These are phyloP conservation scores for Serilophus lunatus DNA, from an alignment of 2,113 vertebrate species.

Conservation along the genomic window DNA sequence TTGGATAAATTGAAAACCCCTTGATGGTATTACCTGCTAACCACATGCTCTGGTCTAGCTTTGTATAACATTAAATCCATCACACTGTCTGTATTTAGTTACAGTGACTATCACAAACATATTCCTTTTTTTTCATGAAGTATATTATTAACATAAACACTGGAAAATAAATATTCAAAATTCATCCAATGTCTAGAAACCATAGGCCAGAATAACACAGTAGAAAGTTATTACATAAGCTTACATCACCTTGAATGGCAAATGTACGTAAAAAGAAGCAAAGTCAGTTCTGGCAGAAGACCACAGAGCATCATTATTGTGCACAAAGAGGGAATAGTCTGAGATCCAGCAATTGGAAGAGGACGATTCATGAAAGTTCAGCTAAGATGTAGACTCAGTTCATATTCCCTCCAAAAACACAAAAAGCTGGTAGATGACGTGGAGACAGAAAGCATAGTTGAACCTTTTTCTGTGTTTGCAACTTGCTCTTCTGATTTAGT, in stretches of 20 bases:
- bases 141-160: neutral
- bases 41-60: neutral
- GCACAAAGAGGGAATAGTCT: neutral
- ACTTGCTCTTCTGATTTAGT: neutral
- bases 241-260: neutral
- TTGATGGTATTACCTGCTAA: neutral
- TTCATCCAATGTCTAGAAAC: neutral
- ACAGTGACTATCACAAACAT: neutral
- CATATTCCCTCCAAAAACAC: neutral
- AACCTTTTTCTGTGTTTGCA: neutral
- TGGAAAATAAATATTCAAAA: neutral
- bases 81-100: neutral
- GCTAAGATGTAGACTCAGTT: neutral
- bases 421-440: neutral
- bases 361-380: neutral
- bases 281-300: neutral
- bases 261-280: neutral
- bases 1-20: neutral
- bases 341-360: neutral
- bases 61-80: neutral
- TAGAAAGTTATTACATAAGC: neutral
- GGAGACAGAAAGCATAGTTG: neutral
- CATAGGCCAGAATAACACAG: neutral
- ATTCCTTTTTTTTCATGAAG: neutral
- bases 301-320: neutral